Base-by-base conservation (phyloP, 2,113 vertebrate species). In the Stomatorhinus ivindoensis region DNA sequence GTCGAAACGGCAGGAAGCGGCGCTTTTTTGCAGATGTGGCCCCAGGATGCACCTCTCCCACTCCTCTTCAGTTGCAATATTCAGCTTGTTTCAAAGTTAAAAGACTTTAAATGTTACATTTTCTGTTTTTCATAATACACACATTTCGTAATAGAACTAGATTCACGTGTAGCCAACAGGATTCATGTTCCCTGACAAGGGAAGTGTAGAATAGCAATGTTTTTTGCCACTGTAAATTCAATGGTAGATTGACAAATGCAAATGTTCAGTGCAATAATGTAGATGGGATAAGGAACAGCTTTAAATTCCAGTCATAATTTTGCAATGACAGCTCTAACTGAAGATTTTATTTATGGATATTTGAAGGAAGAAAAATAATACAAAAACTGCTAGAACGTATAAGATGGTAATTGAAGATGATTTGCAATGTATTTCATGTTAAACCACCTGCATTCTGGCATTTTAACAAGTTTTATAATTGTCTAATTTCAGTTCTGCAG, bases 1-100 rank as follows among this genome's bases (percentile, higher is more conserved):
- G 94, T 95, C 93, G 89, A 7, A 91, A 90, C 87, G 9, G 50
- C 93, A 94, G 94, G 95, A 94, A 94, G 93, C 91, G 88, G 90
- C 46, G 55, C 92, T 88, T 90, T 31, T 88, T 44, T 31, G 53
- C 35, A 65, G 87, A 42, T 24, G 82, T n/a, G 6, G 10, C 53
- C 51, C 82, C 76, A 42, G 89, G 48, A 58, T 88, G 50, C 7
- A 46, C 11, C 47, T 92, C 93, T 88, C 91, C 87, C 86, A 92
- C n/a, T 50, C 11, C n/a, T 24, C 83, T 31, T 6, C n/a, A 86
- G 44, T 15, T 21, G 47, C 11, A 47, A 50, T 31, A n/a, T 86
- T 50, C 46, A 47, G 19, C 31, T 87, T 35, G 15, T 39, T 86
- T 35, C 15, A 86, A 21, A 31, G 48, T 19, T 55, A 24, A 47